phyloP scores from a whole-genome alignment of 1,140 invertebrate genomes.

The Littorina saxatilis region DNA sequence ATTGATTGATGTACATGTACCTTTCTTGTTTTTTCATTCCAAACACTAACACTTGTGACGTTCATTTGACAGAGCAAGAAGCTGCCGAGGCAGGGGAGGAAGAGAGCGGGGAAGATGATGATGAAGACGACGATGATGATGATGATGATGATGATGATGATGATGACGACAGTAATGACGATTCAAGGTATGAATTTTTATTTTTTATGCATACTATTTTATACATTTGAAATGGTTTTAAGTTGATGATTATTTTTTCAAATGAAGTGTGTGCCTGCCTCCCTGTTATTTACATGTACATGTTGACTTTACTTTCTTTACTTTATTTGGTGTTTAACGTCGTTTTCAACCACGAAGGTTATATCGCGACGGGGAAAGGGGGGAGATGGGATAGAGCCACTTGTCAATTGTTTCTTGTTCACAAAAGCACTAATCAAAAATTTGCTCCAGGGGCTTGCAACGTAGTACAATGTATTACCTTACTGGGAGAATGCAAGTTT shows the following conservation, averaged over 20 bases:
- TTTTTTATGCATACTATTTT: constrained; percentile 2
- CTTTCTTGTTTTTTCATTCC: too few species aligned
- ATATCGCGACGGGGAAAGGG: too few species aligned
- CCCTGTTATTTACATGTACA: neutral
- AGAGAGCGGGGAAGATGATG: constrained; percentile 50
- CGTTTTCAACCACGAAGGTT: too few species aligned
- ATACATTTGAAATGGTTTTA: neutral
- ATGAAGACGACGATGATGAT: constrained; percentile 54
- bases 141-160: constrained; percentile 39
- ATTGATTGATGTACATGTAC: too few species aligned
- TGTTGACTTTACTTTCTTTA: neutral
- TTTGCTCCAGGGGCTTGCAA: too few species aligned
- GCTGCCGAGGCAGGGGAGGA: constrained; percentile 44
- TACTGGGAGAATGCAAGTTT: too few species aligned
- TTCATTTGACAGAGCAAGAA: neutral
- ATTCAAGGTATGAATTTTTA: constrained; percentile 36
- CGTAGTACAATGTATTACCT: too few species aligned
- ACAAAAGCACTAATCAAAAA: too few species aligned
- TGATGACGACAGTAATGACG: constrained; percentile 46
- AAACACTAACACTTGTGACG: too few species aligned
- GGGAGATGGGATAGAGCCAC: too few species aligned
- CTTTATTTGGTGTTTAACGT: too few species aligned
- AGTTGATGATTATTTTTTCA: neutral
- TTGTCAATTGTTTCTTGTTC: too few species aligned
- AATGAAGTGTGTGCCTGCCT: neutral